Evolutionary conservation across 2,888 invertebrate genomes (phyloP), one percentile per base, ranked within the genome.

Genomic region (Microctonus hyperodae): DNA sequence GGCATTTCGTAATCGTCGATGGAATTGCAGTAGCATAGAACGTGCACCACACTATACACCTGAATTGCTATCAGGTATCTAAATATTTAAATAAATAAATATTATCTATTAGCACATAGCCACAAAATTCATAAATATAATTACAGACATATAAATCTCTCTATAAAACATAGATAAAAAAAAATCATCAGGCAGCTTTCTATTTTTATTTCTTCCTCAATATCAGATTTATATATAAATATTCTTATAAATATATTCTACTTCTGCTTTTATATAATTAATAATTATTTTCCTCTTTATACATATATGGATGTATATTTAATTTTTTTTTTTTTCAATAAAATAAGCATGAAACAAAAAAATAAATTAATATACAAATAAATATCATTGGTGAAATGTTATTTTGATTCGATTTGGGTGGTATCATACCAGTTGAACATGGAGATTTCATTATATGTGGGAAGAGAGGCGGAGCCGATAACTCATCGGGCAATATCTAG

Each of bases 1-100:
- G 71, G 87, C 91, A 25, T 92, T 94, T 84, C 86, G 87, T 28
- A 88, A 91, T 75, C 87, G 92, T 70, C 86, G 94, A 67, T 95
- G 94, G 94, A 94, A 95, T 85, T 95, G 94, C 85, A 91, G 92
- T 68, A 90, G 92, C 53, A 87, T 93, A 62, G 87, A 88, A 50
- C 86, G 86, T 23, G 92, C 92, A 0, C 94, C 94, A 0, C 87
- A 87, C 74, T 88, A 90, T 74, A 88, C 90, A n/a, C 90, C 92
- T 7, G 94, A 95, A 83, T 85, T 94, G 71, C 89, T 91, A 1
- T 88, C 91, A 85, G 94, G 94, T 93, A 72, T 25, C 10, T n/a
- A n/a, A n/a, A n/a, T 31, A 16, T 28, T 11, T 55, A 13, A 2
- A n/a, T 28, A 7, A 5, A 28, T 53, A 28, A 2, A n/a, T 16